A percentile compares a stretch with the other conserved stretches of the same genome.
phyloP scores from a whole-genome alignment of 2,113 vertebrate genomes.

The Sitta europaea region DNA sequence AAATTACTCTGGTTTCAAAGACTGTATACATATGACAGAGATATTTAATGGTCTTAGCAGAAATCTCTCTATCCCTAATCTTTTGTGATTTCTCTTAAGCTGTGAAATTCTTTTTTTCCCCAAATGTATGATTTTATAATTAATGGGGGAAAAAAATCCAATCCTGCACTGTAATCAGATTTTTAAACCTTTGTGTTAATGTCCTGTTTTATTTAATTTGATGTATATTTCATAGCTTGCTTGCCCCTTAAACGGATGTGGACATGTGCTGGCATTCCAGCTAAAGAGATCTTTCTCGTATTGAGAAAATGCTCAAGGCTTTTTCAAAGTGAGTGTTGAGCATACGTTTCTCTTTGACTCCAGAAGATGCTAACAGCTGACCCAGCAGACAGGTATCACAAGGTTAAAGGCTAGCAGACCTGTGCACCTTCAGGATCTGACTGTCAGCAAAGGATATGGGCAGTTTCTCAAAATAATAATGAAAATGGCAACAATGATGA shows the following conservation, averaged over 20 bases:
- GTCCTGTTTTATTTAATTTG: conserved; percentile 78
- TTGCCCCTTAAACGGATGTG: conserved; percentile 72
- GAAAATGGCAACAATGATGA: conserved; percentile 26
- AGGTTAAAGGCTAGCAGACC: conserved; percentile 59
- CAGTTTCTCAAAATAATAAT: conserved; percentile 49
- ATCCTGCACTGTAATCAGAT: conserved; percentile 51
- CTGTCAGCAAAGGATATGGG: not conserved
- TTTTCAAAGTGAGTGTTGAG: conserved; percentile 71
- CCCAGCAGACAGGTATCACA: conserved; percentile 48
- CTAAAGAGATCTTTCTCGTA: conserved; percentile 73
- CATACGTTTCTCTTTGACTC: conserved; percentile 65
- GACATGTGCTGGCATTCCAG: conserved; percentile 70
- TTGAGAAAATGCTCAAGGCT: conserved; percentile 72
- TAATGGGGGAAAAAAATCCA: not conserved
- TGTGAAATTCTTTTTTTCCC: not conserved
- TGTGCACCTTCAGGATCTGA: conserved; percentile 21
- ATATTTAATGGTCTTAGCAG: conserved; percentile 57
- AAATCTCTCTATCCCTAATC: conserved; percentile 11
- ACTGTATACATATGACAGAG: conserved; percentile 64
- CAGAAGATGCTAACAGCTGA: conserved; percentile 69
- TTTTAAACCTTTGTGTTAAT: conserved; percentile 71
- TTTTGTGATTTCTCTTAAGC: conserved; percentile 55
- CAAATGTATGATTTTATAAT: conserved; percentile 56
- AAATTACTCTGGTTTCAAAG: conserved; percentile 70
- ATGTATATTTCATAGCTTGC: conserved; percentile 69